Conservation (phyloP, 2,113 vertebrate species). For the Psettodes erumei region DNA sequence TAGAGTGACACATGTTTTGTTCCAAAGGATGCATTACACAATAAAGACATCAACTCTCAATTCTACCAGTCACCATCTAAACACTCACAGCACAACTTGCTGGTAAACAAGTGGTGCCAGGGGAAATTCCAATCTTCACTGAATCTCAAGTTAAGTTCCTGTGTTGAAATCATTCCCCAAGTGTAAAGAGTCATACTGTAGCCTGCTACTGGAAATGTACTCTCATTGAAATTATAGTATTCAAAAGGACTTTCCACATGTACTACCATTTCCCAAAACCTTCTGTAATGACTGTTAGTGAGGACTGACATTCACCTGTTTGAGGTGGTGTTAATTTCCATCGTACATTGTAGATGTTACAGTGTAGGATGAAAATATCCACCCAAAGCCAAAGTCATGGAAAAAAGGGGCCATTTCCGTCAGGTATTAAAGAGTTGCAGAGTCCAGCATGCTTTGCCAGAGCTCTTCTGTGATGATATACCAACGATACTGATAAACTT, state of each 20-base stretch:
- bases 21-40: not conserved
- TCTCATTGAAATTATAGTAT: not conserved
- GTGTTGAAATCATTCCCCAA: no score
- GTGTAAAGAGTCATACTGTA: not conserved
- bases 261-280: not conserved
- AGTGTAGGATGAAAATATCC: no score
- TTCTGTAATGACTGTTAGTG: not conserved
- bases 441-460: not conserved
- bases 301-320: no score
- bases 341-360: not conserved
- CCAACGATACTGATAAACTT: slow-evolving; percentile 37
- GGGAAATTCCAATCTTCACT: no score
- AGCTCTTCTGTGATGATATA: slow-evolving; percentile 14
- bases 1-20: no score
- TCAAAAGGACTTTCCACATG: not conserved
- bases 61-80: not conserved
- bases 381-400: not conserved
- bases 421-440: slow-evolving; percentile 25
- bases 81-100: no score
- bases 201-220: not conserved
- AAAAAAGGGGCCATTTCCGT: not conserved
- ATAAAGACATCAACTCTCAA: not conserved
- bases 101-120: not conserved
- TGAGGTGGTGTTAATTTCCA: not conserved
- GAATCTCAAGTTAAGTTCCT: not conserved